These are phyloP conservation scores for Podotricha telesiphe DNA, from an alignment of 2,888 invertebrate genomes.

Conservation along the genomic window DNA sequence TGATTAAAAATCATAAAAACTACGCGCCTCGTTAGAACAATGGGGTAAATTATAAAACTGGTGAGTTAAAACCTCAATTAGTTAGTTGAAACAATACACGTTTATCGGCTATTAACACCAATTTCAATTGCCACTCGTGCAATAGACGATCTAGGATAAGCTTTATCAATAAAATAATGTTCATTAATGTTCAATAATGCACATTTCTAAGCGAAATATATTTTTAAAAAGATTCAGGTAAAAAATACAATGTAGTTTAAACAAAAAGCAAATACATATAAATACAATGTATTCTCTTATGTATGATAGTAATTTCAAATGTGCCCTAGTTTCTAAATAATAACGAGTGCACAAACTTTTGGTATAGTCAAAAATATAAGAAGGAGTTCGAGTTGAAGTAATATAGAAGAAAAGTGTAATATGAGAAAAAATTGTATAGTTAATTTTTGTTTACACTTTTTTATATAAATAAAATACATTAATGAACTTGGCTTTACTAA, in stretches of 20 bases:
- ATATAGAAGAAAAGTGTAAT: too few species aligned
- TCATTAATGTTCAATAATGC: background rate
- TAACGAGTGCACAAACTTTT: too few species aligned
- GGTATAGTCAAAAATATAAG: background rate
- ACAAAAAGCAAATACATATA: background rate
- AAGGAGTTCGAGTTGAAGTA: background rate
- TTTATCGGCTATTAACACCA: constrained; percentile 43
- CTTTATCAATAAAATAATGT: background rate
- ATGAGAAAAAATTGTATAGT: too few species aligned
- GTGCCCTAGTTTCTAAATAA: constrained; percentile 12
- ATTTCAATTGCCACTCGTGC: constrained; percentile 31
- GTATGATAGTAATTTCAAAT: constrained; percentile 4
- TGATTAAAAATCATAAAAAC: constrained; percentile 34
- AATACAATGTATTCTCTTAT: background rate
- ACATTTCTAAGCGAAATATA: background rate
- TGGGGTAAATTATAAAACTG: constrained; percentile 37
- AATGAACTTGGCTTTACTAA: background rate
- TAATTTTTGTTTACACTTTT: background rate
- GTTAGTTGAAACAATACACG: constrained; percentile 38
- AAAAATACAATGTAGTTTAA: background rate
- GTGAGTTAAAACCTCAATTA: constrained; percentile 31
- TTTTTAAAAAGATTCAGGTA: background rate
- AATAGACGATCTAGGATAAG: constrained; percentile 19
- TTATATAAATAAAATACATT: background rate
- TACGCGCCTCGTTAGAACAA: constrained; percentile 38